A percentile compares a stretch with the other conserved stretches of the same genome.
Evolutionary conservation across 2,797 vertebrate species (phyloP).

Genomic region (Australoheros facetus): DNA sequence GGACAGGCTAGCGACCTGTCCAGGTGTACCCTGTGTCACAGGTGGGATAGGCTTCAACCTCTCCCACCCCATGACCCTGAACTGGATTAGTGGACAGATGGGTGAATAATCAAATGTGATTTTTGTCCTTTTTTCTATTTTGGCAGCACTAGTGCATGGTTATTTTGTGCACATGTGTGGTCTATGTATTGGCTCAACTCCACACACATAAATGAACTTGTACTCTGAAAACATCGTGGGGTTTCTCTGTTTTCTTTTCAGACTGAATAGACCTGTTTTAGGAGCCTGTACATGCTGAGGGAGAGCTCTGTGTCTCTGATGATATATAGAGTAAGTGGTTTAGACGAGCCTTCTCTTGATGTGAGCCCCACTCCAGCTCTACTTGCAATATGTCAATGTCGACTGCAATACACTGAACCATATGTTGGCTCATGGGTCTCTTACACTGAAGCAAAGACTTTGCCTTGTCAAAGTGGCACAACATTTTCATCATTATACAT

Average conservation of each 20-base stretch:
- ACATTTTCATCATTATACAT: constrained; percentile 74
- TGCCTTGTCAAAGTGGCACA: constrained; percentile 61
- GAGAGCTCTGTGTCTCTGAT: constrained; percentile 69
- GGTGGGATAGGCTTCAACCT: not conserved
- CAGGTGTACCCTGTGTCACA: not conserved
- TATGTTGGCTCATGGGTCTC: constrained; percentile 69
- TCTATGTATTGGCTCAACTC: constrained; percentile 62
- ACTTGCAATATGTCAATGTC: constrained; percentile 77
- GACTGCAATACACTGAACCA: constrained; percentile 70
- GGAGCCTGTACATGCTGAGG: constrained; percentile 41
- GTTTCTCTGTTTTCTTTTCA: constrained; percentile 58
- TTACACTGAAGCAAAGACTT: constrained; percentile 52
- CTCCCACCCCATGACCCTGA: not conserved
- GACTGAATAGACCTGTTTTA: constrained; percentile 55
- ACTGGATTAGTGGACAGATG: not conserved
- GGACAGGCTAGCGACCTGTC: not conserved
- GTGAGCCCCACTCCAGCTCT: constrained; percentile 64
- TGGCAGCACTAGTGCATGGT: constrained; percentile 2
- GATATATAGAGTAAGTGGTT: constrained; percentile 74
- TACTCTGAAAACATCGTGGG: constrained; percentile 16
- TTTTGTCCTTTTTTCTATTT: not conserved
- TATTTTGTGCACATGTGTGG: constrained; percentile 66
- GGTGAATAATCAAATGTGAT: not conserved
- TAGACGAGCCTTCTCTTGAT: constrained; percentile 69
- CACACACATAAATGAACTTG: constrained; percentile 42